Conservation (phyloP, 1,140 invertebrate species). For the Zaprionus inermis region DNA sequence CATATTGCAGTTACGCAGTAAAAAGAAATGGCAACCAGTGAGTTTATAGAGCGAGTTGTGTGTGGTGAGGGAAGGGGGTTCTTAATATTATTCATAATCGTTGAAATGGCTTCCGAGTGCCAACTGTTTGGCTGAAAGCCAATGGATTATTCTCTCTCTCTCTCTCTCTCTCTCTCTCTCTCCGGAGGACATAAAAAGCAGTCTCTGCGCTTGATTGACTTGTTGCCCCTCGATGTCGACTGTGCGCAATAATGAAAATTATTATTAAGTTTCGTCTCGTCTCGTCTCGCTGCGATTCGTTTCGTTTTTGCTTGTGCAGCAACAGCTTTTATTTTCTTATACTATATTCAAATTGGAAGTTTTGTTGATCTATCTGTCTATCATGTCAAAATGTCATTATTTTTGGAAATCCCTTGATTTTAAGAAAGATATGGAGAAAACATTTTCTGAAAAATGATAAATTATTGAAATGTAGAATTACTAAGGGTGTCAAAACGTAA, state of each 20-base stretch:
- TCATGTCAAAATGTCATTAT: too few relatives aligned
- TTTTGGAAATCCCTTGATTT: too few relatives aligned
- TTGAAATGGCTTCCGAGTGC: slow-evolving; percentile 67
- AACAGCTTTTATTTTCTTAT: background rate
- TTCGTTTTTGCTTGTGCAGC: background rate
- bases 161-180: slow-evolving; percentile 26
- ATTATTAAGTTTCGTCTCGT: slow-evolving; percentile 4
- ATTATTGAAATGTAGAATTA: too few relatives aligned
- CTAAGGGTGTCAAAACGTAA: too few relatives aligned
- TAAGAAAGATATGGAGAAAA: too few relatives aligned
- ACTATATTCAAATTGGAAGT: background rate
- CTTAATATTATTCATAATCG: slow-evolving; percentile 72
- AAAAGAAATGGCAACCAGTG: background rate
- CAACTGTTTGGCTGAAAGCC: slow-evolving; percentile 68
- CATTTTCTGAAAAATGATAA: too few relatives aligned
- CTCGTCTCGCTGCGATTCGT: too few relatives aligned
- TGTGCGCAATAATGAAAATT: slow-evolving; percentile 2
- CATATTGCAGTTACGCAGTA: slow-evolving; percentile 31
- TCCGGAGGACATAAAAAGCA: slow-evolving; percentile 26
- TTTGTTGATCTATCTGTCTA: too few relatives aligned
- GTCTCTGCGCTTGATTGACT: slow-evolving; percentile 45
- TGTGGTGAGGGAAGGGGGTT: background rate
- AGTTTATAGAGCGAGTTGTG: too few relatives aligned
- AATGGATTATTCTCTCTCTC: slow-evolving; percentile 58
- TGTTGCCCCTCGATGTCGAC: slow-evolving; percentile 27